phyloP scores from a whole-genome alignment of 2,113 vertebrate species.

The Mirza zaza region DNA sequence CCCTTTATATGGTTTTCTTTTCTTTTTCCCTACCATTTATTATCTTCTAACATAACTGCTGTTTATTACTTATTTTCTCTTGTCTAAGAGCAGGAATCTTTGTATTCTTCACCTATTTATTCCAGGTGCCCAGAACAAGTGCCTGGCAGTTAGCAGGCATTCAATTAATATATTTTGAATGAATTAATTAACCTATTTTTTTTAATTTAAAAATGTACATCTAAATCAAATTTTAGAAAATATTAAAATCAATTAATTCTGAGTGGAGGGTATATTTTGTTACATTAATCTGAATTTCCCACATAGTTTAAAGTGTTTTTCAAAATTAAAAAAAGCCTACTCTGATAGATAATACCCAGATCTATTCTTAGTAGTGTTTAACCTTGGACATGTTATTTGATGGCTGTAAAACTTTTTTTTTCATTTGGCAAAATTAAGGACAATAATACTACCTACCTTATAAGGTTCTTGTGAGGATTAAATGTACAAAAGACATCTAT shows the following conservation, averaged over 20 bases:
- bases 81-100: neutral
- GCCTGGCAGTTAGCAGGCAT: neutral
- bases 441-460: neutral
- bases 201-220: constrained; percentile 7
- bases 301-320: constrained; percentile 1
- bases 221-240: constrained; percentile 34
- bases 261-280: neutral
- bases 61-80: neutral
- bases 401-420: neutral
- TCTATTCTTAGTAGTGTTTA: neutral
- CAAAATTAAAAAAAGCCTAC: neutral
- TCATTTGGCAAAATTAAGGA: neutral
- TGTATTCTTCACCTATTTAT: neutral
- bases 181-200: neutral
- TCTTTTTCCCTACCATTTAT: neutral
- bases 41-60: neutral
- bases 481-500: neutral
- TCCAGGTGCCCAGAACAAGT: neutral
- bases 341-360: neutral
- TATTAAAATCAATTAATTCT: constrained; percentile 9
- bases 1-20: neutral
- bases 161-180: neutral
- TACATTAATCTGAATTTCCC: neutral
- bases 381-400: neutral
- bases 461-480: neutral